Percentiles rank a stretch among this genome's conserved stretches.
Evolutionary conservation across 2,797 vertebrate genomes (phyloP).

Genomic region (Pseudopleuronectes americanus): DNA sequence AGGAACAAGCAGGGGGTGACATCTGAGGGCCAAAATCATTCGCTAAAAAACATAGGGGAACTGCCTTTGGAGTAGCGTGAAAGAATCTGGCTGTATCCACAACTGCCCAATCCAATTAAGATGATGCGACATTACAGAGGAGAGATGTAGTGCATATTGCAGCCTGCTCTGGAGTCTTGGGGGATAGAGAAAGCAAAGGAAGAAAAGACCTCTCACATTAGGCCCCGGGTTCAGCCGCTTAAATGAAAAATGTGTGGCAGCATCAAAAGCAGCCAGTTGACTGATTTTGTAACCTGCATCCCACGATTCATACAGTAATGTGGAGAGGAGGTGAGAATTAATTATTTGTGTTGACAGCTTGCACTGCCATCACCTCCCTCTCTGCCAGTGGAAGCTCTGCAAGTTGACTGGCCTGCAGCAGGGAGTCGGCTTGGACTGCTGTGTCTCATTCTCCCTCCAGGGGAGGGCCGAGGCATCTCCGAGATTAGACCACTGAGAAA

Average conservation of each 20-base stretch:
- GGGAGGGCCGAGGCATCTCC: constrained; percentile 34
- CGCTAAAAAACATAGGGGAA: constrained; percentile 47
- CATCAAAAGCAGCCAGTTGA: constrained; percentile 7
- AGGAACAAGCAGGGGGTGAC: constrained; percentile 2
- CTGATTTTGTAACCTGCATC: not conserved
- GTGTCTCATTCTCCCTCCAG: constrained; percentile 16
- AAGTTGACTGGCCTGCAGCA: constrained; percentile 29
- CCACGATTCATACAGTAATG: not conserved
- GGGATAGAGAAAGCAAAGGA: constrained; percentile 14
- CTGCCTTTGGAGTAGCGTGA: constrained; percentile 45
- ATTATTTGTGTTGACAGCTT: constrained; percentile 32
- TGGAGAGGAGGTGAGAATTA: constrained; percentile 23
- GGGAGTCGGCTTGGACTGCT: constrained; percentile 23
- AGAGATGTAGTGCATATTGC: constrained; percentile 33
- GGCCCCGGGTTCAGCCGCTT: constrained; percentile 28
- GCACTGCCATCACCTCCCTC: constrained; percentile 9
- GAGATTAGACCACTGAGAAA: constrained; percentile 45
- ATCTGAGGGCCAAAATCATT: constrained; percentile 40
- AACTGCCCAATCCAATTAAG: constrained; percentile 56
- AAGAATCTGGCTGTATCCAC: constrained; percentile 39
- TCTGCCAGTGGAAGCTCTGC: constrained; percentile 36
- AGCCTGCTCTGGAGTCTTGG: constrained; percentile 21
- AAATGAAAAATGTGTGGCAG: constrained; percentile 21
- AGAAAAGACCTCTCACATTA: constrained; percentile 24
- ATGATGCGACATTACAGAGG: constrained; percentile 52